A percentile compares a stretch with the other conserved stretches of the same genome.
These are phyloP conservation scores for Apoda limacodes DNA, from an alignment of 2,888 invertebrate genomes.

Conservation along the genomic window DNA sequence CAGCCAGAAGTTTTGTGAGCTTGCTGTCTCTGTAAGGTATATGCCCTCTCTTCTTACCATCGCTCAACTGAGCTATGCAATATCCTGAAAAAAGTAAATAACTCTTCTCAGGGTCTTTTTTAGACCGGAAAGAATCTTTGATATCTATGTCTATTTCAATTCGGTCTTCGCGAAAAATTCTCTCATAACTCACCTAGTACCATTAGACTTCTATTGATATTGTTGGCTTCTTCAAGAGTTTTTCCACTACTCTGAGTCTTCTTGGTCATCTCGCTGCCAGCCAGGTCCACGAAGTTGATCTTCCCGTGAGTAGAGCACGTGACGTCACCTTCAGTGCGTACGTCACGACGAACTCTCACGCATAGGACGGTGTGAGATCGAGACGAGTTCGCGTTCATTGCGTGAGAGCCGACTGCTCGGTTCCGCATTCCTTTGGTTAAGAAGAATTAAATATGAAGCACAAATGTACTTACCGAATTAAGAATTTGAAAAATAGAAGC, in stretches of 20 bases:
- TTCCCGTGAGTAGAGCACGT: conserved; percentile 93
- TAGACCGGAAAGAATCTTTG: too few relatives aligned
- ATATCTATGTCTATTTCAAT: too few relatives aligned
- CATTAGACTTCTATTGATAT: conserved; percentile 95
- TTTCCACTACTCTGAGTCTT: conserved; percentile 89
- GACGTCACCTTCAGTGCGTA: conserved; percentile 83
- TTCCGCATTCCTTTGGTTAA: conserved; percentile 95
- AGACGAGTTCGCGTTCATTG: conserved; percentile 93
- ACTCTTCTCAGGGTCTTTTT: too few relatives aligned
- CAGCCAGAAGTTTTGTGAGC: conserved; percentile 91
- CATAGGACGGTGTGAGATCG: conserved; percentile 94
- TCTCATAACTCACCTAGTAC: conserved; percentile 77
- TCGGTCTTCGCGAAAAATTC: background rate
- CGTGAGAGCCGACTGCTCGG: conserved; percentile 89
- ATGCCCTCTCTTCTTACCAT: conserved; percentile 84
- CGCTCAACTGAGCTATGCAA: conserved; percentile 93
- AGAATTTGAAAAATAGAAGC: too few relatives aligned
- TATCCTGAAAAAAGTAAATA: too few relatives aligned
- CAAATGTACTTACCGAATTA: too few relatives aligned
- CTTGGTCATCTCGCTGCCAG: conserved; percentile 97
- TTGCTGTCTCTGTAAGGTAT: conserved; percentile 96
- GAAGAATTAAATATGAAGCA: too few relatives aligned
- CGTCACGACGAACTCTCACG: conserved; percentile 86
- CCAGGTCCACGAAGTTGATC: conserved; percentile 95
- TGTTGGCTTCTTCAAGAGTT: conserved; percentile 93